phyloP scores from a whole-genome alignment of 2,113 vertebrate species.

The Muscicapa adusta region DNA sequence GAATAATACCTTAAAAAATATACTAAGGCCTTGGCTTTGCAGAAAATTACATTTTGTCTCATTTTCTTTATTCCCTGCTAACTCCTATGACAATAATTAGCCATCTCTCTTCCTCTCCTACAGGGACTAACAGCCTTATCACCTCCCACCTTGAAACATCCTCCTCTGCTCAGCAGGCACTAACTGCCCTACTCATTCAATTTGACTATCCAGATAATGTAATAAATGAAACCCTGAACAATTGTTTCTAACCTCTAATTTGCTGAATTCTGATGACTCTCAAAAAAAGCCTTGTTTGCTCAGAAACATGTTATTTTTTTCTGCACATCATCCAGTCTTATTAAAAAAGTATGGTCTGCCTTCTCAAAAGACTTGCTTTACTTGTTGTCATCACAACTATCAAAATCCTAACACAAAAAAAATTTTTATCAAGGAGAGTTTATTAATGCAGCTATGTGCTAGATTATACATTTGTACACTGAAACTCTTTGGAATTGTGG shows the following conservation, averaged over 20 bases:
- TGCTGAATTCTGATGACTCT: neutral
- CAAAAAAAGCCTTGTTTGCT: neutral
- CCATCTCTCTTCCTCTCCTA: conserved; percentile 8
- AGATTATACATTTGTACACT: neutral
- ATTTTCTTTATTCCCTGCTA: neutral
- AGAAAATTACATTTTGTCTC: neutral
- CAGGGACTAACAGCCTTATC: neutral
- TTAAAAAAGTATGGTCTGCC: neutral
- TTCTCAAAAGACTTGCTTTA: neutral
- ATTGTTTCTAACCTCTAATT: conserved; percentile 11
- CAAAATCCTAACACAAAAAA: neutral
- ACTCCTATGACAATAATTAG: conserved; percentile 34
- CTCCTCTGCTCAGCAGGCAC: conserved; percentile 17
- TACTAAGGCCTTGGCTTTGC: neutral
- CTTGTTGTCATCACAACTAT: neutral
- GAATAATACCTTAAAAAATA: neutral
- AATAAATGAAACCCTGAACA: conserved; percentile 25
- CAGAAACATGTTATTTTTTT: neutral
- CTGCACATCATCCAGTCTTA: neutral
- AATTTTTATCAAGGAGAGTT: neutral
- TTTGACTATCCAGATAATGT: conserved; percentile 6
- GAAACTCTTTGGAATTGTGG: neutral
- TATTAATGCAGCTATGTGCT: neutral
- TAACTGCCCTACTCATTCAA: conserved; percentile 9
- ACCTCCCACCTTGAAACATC: neutral